Base-by-base conservation (phyloP, 2,113 vertebrate species). In the Diadophis punctatus region DNA sequence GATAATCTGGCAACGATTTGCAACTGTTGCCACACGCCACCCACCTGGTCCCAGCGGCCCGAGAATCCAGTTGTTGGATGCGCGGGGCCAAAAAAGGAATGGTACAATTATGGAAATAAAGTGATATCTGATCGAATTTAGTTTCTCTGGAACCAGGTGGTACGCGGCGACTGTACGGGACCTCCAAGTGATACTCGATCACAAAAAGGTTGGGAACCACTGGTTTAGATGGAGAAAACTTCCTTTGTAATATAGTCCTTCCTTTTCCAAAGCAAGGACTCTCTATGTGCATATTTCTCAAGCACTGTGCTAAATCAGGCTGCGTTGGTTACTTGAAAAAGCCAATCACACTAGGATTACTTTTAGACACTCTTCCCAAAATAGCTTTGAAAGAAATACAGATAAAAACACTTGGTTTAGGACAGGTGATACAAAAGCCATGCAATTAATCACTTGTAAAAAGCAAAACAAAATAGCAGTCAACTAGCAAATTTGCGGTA, bases 361-460 rank as follows among this genome's bases (percentile, higher is more conserved):
- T 87, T 95, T 92, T 90, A 96, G 91, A 96, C 58, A 95, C 74
- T 93, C 94, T 68, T 56, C 25, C 92, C 90, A 90, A 30, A 90
- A 87, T 30, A 86, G 20, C 53, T 20, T 86, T 90, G 87, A 53
- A 92, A 92, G 60, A 92, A 92, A n/a, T 90, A 95, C 89, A 91
- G 92, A 93, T 97, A 96, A 92, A 96, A 95, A 4, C 94, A 97
- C 90, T 97, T 93, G 94, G 95, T 95, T 97, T 94, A 97, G n/a
- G n/a, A n/a, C n/a, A n/a, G 95, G 95, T 97, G 95, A 95, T 95
- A 96, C 10, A 39, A 97, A 98, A 8, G 95, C 97, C 98, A 98
- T 98, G 98, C 98, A 97, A 96, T 97, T 97, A 96, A 96, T 94
- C 93, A 97, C 95, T 95, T 96, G 94, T 91, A 96, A 94, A 96